Base-by-base conservation (phyloP, 2,113 vertebrate species). In the Hemicordylus capensis region DNA sequence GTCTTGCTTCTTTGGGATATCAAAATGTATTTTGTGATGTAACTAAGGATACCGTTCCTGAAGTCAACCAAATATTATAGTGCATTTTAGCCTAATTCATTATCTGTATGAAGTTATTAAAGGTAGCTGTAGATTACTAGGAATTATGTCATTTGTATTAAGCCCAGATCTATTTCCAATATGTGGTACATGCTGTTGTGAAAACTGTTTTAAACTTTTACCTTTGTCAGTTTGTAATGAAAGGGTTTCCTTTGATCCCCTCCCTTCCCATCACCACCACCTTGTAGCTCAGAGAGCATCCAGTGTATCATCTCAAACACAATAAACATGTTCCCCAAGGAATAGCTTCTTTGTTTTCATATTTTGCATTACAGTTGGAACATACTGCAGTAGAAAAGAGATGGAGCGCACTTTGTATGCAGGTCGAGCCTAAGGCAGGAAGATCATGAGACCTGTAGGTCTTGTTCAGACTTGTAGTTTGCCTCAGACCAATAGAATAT, bases 1-100 rank as follows among this genome's bases (percentile, higher is more conserved):
- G 97, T 98, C 97, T 98, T 97, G 97, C 97, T 98, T 98, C 97
- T 98, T 98, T 98, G 97, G 97, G 97, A 98, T 98, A 98, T 98
- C 97, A 98, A 98, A 97, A 97, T 97, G 97, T 98, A 98, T 98
- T 98, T 98, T 98, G 98, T 98, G 97, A 98, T 98, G 97, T 98
- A 98, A 85, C 96, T 97, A 97, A 98, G 97, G 97, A 98, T 97
- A 97, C 96, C 96, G 97, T 97, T 98, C 97, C 97, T 98, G 95
- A 98, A 97, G 97, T 98, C 97, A 97, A 98, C 97, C 98, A 98
- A 98, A 98, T 98, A 98, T 98, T 97, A 97, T 97, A 98, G 97
- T 98, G 97, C 97, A 98, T 98, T 98, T 98, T 98, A 98, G 97
- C 97, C 97, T 97, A 97, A 97, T 97, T 97, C 98, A 97, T 98